Conservation (phyloP, 2,113 vertebrate species). For the Lutjanus erythropterus region DNA sequence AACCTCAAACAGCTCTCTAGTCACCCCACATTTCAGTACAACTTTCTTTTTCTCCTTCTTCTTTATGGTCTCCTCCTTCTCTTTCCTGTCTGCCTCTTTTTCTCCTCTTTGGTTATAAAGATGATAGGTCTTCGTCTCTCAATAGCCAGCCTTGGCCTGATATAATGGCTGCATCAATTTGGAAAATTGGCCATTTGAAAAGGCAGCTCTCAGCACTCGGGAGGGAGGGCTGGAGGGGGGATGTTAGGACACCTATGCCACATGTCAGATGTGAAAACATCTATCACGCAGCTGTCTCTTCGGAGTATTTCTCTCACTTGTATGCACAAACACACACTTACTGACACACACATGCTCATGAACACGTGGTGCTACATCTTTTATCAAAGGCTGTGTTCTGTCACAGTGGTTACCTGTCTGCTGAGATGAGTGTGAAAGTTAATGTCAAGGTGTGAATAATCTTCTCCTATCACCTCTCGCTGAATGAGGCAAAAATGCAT, state of each 20-base stretch:
- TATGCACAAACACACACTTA: neutral
- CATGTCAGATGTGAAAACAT: constrained; percentile 25
- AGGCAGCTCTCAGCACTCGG: neutral
- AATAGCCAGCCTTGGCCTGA: constrained; percentile 16
- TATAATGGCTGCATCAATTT: constrained; percentile 52
- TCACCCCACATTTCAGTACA: neutral
- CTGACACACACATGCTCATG: constrained; percentile 7
- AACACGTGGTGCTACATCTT: constrained; percentile 4
- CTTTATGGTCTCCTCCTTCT: neutral
- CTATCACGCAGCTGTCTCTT: constrained; percentile 35
- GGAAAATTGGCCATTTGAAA: constrained; percentile 54
- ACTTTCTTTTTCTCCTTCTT: neutral
- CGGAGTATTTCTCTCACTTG: constrained; percentile 7
- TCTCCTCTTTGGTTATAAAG: constrained; percentile 19
- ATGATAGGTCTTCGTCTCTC: constrained; percentile 41
- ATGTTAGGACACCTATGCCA: constrained; percentile 33
- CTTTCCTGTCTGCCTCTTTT: neutral
- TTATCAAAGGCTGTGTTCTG: constrained; percentile 19
- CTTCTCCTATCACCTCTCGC: constrained; percentile 17
- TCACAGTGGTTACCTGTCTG: constrained; percentile 26
- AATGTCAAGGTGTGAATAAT: constrained; percentile 46
- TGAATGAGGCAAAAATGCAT: constrained; percentile 40
- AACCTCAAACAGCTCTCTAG: neutral
- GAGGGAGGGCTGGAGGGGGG: neutral
- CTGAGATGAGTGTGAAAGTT: constrained; percentile 44